Percentiles rank a stretch among this genome's conserved stretches.
Evolutionary conservation across 2,888 invertebrate genomes (phyloP).

Genomic region (Rotaria sp.): DNA sequence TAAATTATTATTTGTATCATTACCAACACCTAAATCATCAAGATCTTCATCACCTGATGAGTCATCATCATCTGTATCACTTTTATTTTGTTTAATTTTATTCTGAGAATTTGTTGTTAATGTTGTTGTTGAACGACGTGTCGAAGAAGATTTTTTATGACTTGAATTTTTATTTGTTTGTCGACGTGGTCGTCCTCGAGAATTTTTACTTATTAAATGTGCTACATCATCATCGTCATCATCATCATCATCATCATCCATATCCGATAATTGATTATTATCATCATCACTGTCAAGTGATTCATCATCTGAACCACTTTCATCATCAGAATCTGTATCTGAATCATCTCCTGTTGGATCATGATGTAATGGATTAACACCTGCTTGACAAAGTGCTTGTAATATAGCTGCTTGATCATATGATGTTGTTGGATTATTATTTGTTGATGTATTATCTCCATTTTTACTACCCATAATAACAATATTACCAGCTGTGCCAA

Average conservation of each 20-base stretch:
- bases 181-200: neutral
- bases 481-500: neutral
- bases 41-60: neutral
- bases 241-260: neutral
- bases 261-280: neutral
- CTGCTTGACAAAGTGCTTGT: neutral
- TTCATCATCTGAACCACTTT: neutral
- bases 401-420: conserved; percentile 12
- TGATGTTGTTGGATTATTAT: neutral
- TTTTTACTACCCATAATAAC: neutral
- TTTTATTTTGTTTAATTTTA: neutral
- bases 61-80: neutral
- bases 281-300: neutral
- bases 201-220: neutral
- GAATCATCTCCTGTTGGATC: neutral
- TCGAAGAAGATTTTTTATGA: neutral
- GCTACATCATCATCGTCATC: neutral
- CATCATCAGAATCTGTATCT: neutral
- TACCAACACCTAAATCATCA: neutral
- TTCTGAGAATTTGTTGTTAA: neutral
- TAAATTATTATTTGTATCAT: conserved; percentile 10
- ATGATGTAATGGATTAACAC: conserved; percentile 10
- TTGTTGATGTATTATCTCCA: neutral
- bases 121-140: neutral
- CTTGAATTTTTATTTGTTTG: neutral